Percentiles rank a stretch among this genome's conserved stretches.
These are phyloP conservation scores for Apodemia duryi DNA, from an alignment of 2,888 invertebrate species.

Conservation along the genomic window DNA sequence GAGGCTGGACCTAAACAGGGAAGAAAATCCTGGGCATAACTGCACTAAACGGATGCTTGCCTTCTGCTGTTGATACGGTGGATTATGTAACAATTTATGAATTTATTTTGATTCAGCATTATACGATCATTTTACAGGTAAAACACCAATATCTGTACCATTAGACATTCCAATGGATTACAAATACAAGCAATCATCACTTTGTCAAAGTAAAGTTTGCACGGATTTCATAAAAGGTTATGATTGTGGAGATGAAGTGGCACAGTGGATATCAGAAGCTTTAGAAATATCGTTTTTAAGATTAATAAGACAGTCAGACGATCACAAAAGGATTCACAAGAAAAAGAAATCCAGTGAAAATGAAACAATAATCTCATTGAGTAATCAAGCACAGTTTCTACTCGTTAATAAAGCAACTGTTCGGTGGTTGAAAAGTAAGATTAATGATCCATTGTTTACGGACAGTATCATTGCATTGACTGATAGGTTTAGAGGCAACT, in stretches of 20 bases:
- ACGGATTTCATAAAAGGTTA: slow-evolving; percentile 87
- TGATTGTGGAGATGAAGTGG: slow-evolving; percentile 91
- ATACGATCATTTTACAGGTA: slow-evolving; percentile 57
- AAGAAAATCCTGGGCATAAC: too few relatives aligned
- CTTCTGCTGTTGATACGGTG: too few relatives aligned
- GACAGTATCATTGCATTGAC: slow-evolving; percentile 81
- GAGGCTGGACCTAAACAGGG: too few relatives aligned
- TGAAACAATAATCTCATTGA: slow-evolving; percentile 76
- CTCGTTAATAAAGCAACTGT: slow-evolving; percentile 89
- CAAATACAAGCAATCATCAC: slow-evolving; percentile 46
- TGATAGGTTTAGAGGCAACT: slow-evolving; percentile 93
- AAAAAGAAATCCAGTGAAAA: slow-evolving; percentile 47
- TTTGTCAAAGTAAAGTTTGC: slow-evolving; percentile 92
- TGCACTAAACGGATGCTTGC: too few relatives aligned
- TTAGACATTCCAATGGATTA: slow-evolving; percentile 53
- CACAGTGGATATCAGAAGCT: slow-evolving; percentile 88
- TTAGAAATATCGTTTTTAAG: slow-evolving; percentile 84
- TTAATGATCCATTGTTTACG: slow-evolving; percentile 72
- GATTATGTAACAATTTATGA: too few relatives aligned
- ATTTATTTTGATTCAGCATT: neutral
- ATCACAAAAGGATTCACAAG: slow-evolving; percentile 49
- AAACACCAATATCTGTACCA: slow-evolving; percentile 71
- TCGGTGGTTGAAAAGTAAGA: slow-evolving; percentile 81
- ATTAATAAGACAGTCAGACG: slow-evolving; percentile 81
- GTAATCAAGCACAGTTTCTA: slow-evolving; percentile 92